Evolutionary conservation across 2,888 invertebrate species (phyloP).

Genomic region (Melanostoma mellinum): DNA sequence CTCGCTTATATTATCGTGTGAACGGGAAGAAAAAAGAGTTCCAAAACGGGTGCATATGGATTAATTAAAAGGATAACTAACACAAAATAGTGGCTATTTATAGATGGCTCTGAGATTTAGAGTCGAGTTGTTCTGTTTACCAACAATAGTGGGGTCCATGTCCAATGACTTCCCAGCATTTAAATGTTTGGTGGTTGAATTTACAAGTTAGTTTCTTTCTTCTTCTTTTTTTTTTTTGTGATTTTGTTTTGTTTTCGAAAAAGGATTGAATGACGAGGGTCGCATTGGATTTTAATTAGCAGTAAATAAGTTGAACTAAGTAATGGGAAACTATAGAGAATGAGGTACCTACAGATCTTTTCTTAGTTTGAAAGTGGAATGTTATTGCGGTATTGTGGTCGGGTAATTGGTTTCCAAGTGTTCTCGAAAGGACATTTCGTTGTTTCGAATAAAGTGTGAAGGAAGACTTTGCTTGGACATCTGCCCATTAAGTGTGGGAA

Average conservation of each 20-base stretch:
- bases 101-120: conserved; percentile 49
- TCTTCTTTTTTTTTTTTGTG: conserved; percentile 6
- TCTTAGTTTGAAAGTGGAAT: conserved; percentile 18
- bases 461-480: conserved; percentile 20
- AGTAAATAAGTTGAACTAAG: conserved; percentile 65
- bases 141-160: too few relatives aligned
- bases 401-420: conserved; percentile 52
- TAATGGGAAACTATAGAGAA: conserved; percentile 20
- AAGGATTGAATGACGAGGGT: conserved; percentile 62
- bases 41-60: conserved; percentile 39
- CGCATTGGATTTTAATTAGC: conserved; percentile 68
- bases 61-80: conserved; percentile 64
- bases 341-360: neutral
- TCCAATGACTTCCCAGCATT: too few relatives aligned
- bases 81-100: conserved; percentile 62
- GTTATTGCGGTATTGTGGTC: conserved; percentile 54
- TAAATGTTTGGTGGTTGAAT: conserved; percentile 4
- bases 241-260: neutral
- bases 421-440: too few relatives aligned
- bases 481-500: conserved; percentile 43
- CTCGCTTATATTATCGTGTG: conserved; percentile 47
- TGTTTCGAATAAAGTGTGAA: conserved; percentile 21
- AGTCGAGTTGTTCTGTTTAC: neutral
- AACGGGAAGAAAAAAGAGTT: conserved; percentile 58
- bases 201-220: neutral